Percentiles rank a stretch among this genome's conserved stretches.
Evolutionary conservation across 2,113 vertebrate genomes (phyloP).

Genomic region (Oceanites oceanicus): DNA sequence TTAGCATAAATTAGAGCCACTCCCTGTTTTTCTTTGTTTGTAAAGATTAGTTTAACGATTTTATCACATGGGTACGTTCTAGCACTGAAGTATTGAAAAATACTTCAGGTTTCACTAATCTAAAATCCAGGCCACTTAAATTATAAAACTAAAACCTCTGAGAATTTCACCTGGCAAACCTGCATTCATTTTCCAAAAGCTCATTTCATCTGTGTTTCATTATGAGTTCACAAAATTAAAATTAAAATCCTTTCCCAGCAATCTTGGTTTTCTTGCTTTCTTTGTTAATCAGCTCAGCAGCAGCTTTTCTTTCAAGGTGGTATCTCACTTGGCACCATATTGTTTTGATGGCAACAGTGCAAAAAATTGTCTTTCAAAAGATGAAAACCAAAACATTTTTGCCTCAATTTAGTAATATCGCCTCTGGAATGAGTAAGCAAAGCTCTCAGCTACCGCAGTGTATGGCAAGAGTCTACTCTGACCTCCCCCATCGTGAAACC

Average conservation of each 20-base stretch:
- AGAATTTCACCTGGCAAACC: not conserved
- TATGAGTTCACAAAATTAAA: not conserved
- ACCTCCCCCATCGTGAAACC: not conserved
- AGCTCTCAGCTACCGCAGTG: not conserved
- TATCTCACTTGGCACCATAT: not conserved
- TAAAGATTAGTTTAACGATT: not conserved
- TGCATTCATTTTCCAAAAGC: not conserved
- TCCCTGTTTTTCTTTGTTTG: not conserved
- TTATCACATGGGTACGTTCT: not conserved
- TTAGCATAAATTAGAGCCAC: not conserved
- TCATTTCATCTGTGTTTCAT: not conserved
- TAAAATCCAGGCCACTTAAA: not conserved
- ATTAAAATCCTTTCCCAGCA: not conserved
- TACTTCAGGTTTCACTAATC: not conserved
- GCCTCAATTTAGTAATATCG: not conserved
- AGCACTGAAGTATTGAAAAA: not conserved
- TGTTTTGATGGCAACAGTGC: not conserved
- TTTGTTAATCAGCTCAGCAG: not conserved
- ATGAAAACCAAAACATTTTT: not conserved
- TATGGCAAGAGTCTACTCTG: not conserved
- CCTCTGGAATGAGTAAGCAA: not conserved
- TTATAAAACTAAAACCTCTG: not conserved
- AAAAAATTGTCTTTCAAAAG: not conserved
- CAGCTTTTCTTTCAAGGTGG: not conserved
- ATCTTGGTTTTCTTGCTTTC: not conserved